phyloP scores from a whole-genome alignment of 2,113 vertebrate species.

The Atractosteus spatula region DNA sequence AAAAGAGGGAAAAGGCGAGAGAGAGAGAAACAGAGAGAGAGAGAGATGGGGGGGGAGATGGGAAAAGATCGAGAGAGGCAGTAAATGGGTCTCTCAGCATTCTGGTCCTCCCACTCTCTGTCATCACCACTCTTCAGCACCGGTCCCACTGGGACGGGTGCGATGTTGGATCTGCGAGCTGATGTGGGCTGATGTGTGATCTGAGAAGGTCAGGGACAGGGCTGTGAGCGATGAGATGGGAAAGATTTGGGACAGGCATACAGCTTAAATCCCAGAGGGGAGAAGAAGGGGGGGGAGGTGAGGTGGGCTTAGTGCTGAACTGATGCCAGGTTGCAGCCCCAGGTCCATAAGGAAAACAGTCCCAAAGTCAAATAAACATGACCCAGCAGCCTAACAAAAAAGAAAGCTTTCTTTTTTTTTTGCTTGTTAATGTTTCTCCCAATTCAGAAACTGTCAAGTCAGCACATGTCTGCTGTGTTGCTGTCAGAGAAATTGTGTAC shows the following conservation, averaged over 20 bases:
- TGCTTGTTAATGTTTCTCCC: background rate
- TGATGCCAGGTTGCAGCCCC: background rate
- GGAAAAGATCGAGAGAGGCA: background rate
- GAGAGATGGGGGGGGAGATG: background rate
- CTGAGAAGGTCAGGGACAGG: background rate
- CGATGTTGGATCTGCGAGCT: background rate
- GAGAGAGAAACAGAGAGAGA: background rate
- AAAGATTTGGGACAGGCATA: conserved; percentile 3
- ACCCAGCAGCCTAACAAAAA: background rate
- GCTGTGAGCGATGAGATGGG: conserved; percentile 7
- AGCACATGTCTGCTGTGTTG: too few species aligned
- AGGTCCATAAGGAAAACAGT: conserved; percentile 42
- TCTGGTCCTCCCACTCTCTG: background rate
- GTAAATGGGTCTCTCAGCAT: conserved; percentile 7
- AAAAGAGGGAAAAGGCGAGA: background rate
- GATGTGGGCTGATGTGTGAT: background rate
- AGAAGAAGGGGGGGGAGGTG: too few species aligned
- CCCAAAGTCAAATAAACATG: background rate
- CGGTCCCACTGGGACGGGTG: background rate
- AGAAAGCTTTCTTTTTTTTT: too few species aligned
- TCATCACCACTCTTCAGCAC: background rate
- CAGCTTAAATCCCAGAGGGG: background rate
- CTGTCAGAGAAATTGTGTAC: too few species aligned
- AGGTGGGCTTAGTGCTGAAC: background rate
- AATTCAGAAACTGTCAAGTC: too few species aligned